These are phyloP conservation scores for Stomorhina lunata DNA, from an alignment of 2,888 invertebrate species.

Conservation along the genomic window DNA sequence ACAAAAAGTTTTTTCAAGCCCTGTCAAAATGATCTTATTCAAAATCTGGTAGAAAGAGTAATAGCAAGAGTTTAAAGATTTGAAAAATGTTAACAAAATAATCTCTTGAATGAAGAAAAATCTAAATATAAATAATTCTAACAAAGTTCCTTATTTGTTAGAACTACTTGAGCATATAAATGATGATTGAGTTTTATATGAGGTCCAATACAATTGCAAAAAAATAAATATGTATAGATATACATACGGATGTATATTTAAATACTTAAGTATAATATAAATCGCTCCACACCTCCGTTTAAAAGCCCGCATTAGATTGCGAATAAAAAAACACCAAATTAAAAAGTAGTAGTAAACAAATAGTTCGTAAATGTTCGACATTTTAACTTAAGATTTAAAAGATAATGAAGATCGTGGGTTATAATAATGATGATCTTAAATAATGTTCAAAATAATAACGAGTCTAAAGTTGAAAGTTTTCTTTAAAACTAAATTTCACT, in stretches of 20 bases:
- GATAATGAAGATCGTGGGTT: neutral
- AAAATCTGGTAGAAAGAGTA: constrained; percentile 9
- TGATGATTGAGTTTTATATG: neutral
- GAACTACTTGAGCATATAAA: constrained; percentile 12
- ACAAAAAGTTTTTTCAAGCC: neutral
- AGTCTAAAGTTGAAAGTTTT: neutral
- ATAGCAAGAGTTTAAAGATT: neutral
- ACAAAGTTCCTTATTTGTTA: constrained; percentile 7
- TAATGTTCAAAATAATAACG: neutral
- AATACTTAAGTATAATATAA: no score
- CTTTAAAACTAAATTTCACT: no score
- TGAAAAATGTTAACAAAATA: neutral
- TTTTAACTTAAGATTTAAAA: constrained; percentile 17
- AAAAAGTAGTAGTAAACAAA: constrained; percentile 52
- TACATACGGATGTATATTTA: no score
- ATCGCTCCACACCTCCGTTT: constrained; percentile 47
- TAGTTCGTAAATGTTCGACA: constrained; percentile 58
- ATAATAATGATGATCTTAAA: neutral
- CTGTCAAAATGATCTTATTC: constrained; percentile 12
- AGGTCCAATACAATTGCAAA: no score
- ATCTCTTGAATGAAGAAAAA: constrained; percentile 12
- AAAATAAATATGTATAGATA: no score
- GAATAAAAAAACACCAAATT: constrained; percentile 59
- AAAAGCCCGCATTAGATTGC: constrained; percentile 3
- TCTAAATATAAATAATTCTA: neutral